Percentiles rank a stretch among this genome's conserved stretches.
phyloP scores from a whole-genome alignment of 2,797 vertebrate genomes.

The Vespertilio murinus region DNA sequence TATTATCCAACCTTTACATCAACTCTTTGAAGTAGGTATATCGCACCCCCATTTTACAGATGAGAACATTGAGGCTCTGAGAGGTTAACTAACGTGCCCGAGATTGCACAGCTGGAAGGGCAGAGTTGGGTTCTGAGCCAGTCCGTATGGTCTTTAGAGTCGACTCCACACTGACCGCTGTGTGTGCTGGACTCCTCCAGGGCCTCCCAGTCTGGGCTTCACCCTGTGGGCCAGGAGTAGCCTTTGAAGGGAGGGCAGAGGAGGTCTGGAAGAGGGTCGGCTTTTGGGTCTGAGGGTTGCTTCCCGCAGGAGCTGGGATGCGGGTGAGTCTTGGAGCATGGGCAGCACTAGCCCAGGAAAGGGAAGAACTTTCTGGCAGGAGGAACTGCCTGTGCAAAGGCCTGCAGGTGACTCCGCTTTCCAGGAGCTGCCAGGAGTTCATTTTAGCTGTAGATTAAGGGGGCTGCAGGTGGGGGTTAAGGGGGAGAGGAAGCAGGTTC shows the following conservation, averaged over 20 bases:
- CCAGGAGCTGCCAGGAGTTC: not conserved
- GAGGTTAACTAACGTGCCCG: not conserved
- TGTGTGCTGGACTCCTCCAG: not conserved
- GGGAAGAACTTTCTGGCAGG: conserved; percentile 24
- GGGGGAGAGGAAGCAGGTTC: not conserved
- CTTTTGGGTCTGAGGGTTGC: not conserved
- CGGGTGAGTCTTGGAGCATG: not conserved
- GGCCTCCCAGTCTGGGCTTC: not conserved
- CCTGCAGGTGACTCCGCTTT: not conserved
- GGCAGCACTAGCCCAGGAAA: not conserved
- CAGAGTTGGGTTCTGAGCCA: not conserved
- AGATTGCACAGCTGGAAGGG: not conserved
- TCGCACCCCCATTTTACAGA: not conserved
- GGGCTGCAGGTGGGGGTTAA: not conserved
- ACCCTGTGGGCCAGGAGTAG: not conserved
- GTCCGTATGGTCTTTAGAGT: not conserved
- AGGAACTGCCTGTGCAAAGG: conserved; percentile 8
- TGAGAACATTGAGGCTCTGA: not conserved
- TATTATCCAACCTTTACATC: not conserved
- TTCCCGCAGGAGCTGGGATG: not conserved
- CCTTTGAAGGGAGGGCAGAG: not conserved
- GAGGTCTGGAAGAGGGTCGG: not conserved
- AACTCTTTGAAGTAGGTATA: not conserved
- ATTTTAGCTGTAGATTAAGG: not conserved
- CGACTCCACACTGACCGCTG: not conserved